Evolutionary conservation across 1,140 invertebrate genomes (phyloP).

Genomic region (Drosophila repleta): DNA sequence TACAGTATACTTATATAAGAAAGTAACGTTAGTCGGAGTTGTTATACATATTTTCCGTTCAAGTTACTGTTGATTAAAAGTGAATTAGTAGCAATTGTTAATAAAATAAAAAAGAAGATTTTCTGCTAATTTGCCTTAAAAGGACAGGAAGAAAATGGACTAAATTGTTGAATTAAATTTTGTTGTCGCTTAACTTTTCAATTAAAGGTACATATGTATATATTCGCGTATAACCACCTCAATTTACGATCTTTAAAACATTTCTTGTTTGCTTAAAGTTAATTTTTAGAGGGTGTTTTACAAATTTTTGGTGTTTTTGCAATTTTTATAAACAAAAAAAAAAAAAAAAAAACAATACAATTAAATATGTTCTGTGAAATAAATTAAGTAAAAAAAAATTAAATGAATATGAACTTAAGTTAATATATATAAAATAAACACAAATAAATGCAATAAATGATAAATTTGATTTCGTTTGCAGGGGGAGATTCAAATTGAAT

Average conservation of each 20-base stretch:
- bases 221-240: constrained; percentile 49
- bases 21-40: constrained; percentile 33
- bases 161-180: constrained; percentile 55
- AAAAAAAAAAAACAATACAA: constrained; percentile 17
- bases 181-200: constrained; percentile 26
- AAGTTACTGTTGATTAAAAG: constrained; percentile 43
- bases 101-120: constrained; percentile 36
- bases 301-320: constrained; percentile 50
- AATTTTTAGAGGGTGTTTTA: constrained; percentile 52
- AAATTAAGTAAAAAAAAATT: constrained; percentile 51
- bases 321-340: constrained; percentile 19
- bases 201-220: constrained; percentile 73
- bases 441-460: constrained; percentile 64
- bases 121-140: constrained; percentile 52
- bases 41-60: constrained; percentile 23
- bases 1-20: constrained; percentile 46
- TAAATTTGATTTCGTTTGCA: constrained; percentile 21
- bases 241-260: constrained; percentile 39
- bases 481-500: constrained; percentile 60
- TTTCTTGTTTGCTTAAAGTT: constrained; percentile 46
- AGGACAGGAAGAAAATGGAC: constrained; percentile 54
- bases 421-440: constrained; percentile 24
- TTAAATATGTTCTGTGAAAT: constrained; percentile 52
- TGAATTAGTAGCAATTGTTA: constrained; percentile 13
- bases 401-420: too few species aligned